These are phyloP conservation scores for Patiria miniata DNA, from an alignment of 35 echinoderm and acorn worm species.

Conservation along the genomic window DNA sequence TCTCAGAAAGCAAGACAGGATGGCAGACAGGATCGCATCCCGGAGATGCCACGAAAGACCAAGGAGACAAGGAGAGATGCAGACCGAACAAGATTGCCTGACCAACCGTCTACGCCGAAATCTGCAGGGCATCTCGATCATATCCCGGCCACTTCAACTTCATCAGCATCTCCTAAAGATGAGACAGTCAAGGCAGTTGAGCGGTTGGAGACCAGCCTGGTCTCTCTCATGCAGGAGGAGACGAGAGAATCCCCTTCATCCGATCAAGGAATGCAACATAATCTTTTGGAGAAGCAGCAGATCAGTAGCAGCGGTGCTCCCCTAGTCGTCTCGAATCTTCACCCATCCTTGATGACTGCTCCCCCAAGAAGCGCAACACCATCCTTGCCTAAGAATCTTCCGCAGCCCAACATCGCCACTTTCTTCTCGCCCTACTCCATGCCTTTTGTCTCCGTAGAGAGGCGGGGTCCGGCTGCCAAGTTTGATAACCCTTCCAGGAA, in stretches of 20 bases:
- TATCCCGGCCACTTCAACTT: no score
- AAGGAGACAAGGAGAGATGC: no score
- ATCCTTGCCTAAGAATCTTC: neutral
- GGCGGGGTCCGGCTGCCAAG: neutral
- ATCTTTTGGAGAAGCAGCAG: neutral
- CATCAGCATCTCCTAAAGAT: no score
- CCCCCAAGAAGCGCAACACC: neutral
- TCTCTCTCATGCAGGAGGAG: neutral
- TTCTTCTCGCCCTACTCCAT: conserved; percentile 4
- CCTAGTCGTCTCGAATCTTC: neutral
- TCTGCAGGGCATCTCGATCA: no score
- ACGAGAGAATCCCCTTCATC: neutral
- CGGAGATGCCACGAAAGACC: no score
- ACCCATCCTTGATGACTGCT: neutral
- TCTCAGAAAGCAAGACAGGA: no score
- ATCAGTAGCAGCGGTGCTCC: neutral
- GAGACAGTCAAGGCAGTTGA: neutral
- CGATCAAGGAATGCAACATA: neutral
- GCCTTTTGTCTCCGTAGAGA: neutral
- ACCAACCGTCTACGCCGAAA: no score
- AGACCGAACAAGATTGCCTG: no score
- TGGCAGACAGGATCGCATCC: no score
- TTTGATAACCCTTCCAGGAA: neutral
- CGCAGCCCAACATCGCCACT: neutral
- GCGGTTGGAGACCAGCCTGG: neutral